These are phyloP conservation scores for Schmidtea mediterranea DNA, from an alignment of 1,140 invertebrate species.

Conservation along the genomic window DNA sequence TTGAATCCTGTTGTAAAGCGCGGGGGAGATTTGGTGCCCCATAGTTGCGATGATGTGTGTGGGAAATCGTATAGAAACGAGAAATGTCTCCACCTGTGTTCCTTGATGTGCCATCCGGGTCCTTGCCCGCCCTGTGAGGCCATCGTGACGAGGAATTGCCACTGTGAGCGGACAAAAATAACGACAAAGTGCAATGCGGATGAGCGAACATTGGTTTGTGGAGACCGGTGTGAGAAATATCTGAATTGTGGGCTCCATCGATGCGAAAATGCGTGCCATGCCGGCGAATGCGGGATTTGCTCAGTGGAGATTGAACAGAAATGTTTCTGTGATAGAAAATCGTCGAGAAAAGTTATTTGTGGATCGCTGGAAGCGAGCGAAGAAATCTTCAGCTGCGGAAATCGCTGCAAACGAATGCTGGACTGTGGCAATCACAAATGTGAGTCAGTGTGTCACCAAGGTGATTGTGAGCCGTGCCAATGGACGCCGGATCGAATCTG, in stretches of 20 bases:
- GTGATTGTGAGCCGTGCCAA: constrained; percentile 12
- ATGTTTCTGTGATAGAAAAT: no score
- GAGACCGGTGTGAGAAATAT: constrained; percentile 11
- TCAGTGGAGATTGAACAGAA: constrained; percentile 1
- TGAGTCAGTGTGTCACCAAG: constrained; percentile 18
- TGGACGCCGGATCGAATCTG: constrained; percentile 13
- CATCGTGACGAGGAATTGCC: background rate
- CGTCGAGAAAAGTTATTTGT: no score
- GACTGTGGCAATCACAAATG: constrained; percentile 24
- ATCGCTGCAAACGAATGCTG: constrained; percentile 12
- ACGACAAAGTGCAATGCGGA: constrained; percentile 11
- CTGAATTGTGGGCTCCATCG: constrained; percentile 22
- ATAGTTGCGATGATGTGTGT: background rate
- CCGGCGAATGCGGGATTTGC: constrained; percentile 19
- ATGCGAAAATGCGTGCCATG: constrained; percentile 29
- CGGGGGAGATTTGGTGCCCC: background rate
- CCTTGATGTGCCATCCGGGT: background rate
- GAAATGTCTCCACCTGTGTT: constrained; percentile 9
- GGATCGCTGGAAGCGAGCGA: no score
- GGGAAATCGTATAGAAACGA: background rate
- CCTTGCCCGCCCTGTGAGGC: background rate
- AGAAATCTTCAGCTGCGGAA: constrained; percentile 13
- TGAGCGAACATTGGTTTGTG: constrained; percentile 3
- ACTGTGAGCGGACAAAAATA: constrained; percentile 7
- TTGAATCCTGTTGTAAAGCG: background rate